phyloP scores from a whole-genome alignment of 2,113 vertebrate species.

The Pelmatolapia mariae region DNA sequence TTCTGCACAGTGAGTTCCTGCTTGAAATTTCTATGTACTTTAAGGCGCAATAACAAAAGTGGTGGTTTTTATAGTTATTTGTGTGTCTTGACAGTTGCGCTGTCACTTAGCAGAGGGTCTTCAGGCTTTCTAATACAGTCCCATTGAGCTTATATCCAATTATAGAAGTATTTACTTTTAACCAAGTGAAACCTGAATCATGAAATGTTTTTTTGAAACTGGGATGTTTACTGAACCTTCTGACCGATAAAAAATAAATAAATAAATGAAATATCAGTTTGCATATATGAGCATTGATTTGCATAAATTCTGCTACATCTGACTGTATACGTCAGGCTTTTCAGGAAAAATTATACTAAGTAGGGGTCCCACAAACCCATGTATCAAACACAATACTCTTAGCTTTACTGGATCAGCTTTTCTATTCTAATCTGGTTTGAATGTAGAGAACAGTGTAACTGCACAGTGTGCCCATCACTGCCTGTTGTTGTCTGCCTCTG shows the following conservation, averaged over 20 bases:
- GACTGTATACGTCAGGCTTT: background rate
- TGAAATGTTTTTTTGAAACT: background rate
- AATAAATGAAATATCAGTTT: background rate
- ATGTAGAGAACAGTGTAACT: fast-evolving
- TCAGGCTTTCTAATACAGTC: background rate
- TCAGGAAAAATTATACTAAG: fast-evolving
- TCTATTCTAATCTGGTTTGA: background rate
- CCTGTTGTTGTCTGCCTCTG: background rate
- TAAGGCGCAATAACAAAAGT: background rate
- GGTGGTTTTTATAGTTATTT: fast-evolving
- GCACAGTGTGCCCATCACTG: background rate
- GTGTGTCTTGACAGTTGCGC: background rate
- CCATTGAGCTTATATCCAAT: background rate
- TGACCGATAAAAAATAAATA: background rate
- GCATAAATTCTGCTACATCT: background rate
- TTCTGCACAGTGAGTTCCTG: background rate
- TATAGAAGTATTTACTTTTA: background rate
- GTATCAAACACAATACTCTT: background rate
- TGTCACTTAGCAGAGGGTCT: background rate
- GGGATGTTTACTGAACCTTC: background rate
- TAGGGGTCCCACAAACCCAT: fast-evolving
- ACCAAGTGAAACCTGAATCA: background rate
- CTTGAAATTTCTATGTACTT: background rate
- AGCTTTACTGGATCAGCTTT: fast-evolving
- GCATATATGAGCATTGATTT: background rate